These are phyloP conservation scores for Drosophila conformis DNA, from an alignment of 2,888 invertebrate species.

Conservation along the genomic window DNA sequence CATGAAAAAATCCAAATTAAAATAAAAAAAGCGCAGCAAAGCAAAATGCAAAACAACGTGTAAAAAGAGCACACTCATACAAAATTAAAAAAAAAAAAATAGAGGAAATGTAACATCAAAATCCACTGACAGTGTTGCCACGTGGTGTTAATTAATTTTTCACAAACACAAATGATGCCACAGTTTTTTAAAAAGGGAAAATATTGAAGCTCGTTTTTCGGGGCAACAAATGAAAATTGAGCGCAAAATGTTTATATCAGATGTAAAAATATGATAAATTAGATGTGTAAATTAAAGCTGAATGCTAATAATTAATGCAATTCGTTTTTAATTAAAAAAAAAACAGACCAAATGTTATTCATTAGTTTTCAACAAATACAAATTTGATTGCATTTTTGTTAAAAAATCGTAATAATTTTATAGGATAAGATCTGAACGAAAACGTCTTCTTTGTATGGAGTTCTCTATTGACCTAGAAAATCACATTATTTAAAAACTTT, in stretches of 20 bases:
- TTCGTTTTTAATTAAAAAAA: neutral
- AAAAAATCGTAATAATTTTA: neutral
- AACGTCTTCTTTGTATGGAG: neutral
- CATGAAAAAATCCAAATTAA: conserved; percentile 50
- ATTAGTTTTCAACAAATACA: neutral
- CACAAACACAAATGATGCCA: conserved; percentile 43
- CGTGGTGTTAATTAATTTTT: conserved; percentile 66
- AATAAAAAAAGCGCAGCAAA: conserved; percentile 42
- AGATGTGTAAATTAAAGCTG: neutral
- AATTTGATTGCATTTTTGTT: neutral
- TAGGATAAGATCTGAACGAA: neutral
- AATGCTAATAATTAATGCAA: neutral
- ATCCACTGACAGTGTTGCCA: conserved; percentile 72
- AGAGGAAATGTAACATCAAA: conserved; percentile 53
- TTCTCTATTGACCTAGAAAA: neutral
- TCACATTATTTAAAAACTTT: neutral
- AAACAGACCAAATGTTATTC: neutral
- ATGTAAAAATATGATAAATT: neutral
- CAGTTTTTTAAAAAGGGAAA: conserved; percentile 35
- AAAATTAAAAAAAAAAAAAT: conserved; percentile 4
- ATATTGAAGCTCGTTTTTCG: conserved; percentile 17
- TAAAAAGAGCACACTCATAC: conserved; percentile 3
- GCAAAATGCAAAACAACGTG: conserved; percentile 47
- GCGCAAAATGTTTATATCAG: neutral
- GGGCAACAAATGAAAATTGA: conserved; percentile 6